Base-by-base conservation (phyloP, 1,140 invertebrate genomes). In the Dendroctonus ponderosae region DNA sequence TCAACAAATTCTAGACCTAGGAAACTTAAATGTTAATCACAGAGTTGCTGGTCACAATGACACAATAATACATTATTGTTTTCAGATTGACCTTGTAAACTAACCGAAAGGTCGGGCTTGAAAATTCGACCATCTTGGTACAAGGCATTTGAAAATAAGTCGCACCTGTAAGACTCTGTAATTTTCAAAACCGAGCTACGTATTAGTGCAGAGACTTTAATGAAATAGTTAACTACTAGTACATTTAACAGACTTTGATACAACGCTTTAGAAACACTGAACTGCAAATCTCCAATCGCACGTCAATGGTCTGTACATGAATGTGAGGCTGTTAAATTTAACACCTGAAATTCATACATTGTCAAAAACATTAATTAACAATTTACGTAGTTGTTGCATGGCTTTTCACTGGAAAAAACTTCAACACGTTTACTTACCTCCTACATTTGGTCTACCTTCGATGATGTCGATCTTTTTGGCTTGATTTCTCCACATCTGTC, bases 401-500 rank as follows among this genome's bases (percentile, higher is more conserved):
- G n/a, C n/a, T n/a, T n/a, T n/a, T n/a, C n/a, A n/a, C n/a, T n/a
- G n/a, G n/a, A n/a, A n/a, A n/a, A n/a, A n/a, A n/a, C n/a, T n/a
- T n/a, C n/a, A n/a, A n/a, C n/a, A n/a, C n/a, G n/a, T 42, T 15
- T 14, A 58, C 66, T 63, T n/a, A 62, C 66, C 46, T 43, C n/a
- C 15, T 38, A 50, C 46, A 7, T 26, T 26, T 26, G 14, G 40
- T 52, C 60, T 68, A 64, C 52, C 63, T 76, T 70, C 75, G 74
- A 53, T 74, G 74, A 58, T 74, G 73, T 42, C 73, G 67, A 8
- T 77, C 75, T 26, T 67, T 62, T 6, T 63, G 54, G 67, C 49
- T 26, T 48, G 61, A 62, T 48, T 68, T 61, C 53, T 76, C 75
- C 42, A 73, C 70, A 51, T 77, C 83, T 44, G 82, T 83, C 91